Base-by-base conservation (phyloP, 2,797 vertebrate species). In the Salmo trutta region DNA sequence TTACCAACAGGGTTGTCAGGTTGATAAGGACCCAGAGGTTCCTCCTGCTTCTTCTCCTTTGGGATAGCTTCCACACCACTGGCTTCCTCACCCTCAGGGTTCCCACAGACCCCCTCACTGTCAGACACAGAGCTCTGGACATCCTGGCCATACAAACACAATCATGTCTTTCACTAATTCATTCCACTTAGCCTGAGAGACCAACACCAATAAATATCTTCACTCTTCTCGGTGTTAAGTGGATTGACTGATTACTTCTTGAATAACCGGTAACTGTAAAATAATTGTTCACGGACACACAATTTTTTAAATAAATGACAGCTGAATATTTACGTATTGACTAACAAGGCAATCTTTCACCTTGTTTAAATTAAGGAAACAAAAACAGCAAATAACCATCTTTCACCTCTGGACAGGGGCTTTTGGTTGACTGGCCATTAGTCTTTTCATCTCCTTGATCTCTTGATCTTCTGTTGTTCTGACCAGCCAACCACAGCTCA, bases 1-100 rank as follows among this genome's bases (percentile, higher is more conserved):
- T 83, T 81, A 88, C 86, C 88, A 52, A 86, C 82, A 15, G 75
- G 79, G 51, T 77, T 81, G 68, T 84, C 75, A 21, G 88, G 71
- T 47, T 88, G 74, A 67, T 81, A 81, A 12, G 41, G 41, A 3
- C 41, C 41, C 41, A 47, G 41, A 47, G 41, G 10, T 47, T 47
- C 41, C 41, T 4, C 83, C 16, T 68, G 71, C 17, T 71, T 54
- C 71, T 79, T 67, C 67, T 76, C 15, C 15, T 86, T 81, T 2
- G 69, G 83, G 65, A 67, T 59, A 33, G 29, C 10, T 31, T 3
- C 70, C 16, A 36, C 65, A n/a, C 74, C 67, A 66, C 33, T 29
- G n/a, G 41, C 75, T 36, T 41, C 54, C 16, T 85, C 79, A 6
- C 27, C 51, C 12, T 68, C 69, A n/a, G 74, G 81, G 78, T 83